Percentiles rank a stretch among this genome's conserved stretches.
These are phyloP conservation scores for Champsocephalus esox DNA, from an alignment of 2,797 vertebrate species.

Conservation along the genomic window DNA sequence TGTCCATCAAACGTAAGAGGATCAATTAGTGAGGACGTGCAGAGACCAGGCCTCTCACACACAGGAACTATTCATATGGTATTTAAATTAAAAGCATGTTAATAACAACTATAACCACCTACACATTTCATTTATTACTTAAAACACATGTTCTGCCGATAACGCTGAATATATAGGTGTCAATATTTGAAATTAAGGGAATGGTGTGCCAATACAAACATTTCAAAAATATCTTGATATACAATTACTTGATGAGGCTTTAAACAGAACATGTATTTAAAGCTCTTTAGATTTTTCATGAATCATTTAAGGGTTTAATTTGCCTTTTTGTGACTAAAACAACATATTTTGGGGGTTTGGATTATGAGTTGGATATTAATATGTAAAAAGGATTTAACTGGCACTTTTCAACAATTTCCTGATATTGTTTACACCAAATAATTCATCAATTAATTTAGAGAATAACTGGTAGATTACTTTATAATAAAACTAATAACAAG, in stretches of 20 bases:
- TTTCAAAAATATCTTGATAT: background rate
- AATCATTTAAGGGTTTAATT: too few relatives aligned
- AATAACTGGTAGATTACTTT: background rate
- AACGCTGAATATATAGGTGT: background rate
- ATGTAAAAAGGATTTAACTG: background rate
- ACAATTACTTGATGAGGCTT: background rate
- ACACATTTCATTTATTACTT: background rate
- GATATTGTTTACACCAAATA: background rate
- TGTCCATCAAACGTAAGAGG: conserved; percentile 46
- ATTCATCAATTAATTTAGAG: background rate
- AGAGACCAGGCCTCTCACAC: conserved; percentile 17
- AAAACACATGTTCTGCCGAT: background rate
- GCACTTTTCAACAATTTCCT: background rate
- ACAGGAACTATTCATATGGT: background rate
- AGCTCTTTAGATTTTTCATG: background rate
- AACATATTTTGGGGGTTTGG: too few relatives aligned
- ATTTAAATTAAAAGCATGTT: background rate
- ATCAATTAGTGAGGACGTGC: conserved; percentile 44
- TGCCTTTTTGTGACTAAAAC: too few relatives aligned
- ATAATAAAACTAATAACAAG: background rate
- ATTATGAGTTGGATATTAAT: too few relatives aligned
- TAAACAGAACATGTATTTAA: background rate
- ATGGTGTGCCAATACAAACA: background rate
- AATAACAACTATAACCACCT: background rate
- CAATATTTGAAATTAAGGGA: background rate